Conservation (phyloP, 2,797 vertebrate species). For the Dryobates pubescens region DNA sequence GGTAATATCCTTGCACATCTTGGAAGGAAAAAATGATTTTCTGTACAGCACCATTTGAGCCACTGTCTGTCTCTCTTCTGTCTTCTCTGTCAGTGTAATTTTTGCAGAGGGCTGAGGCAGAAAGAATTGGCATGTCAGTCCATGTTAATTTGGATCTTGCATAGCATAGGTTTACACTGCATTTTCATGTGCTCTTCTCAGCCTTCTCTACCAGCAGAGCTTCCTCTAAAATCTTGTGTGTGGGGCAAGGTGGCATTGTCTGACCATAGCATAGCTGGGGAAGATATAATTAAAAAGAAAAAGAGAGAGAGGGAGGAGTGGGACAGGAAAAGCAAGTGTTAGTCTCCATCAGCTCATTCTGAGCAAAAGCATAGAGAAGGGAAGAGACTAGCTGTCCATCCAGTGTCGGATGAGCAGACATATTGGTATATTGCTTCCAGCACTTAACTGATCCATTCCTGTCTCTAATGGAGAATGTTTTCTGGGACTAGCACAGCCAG, state of each 20-base stretch:
- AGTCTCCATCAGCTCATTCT: not conserved
- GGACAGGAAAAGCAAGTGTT: not conserved
- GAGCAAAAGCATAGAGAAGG: not conserved
- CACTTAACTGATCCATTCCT: not conserved
- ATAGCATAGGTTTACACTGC: not conserved
- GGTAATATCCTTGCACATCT: not conserved
- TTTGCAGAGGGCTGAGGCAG: not conserved
- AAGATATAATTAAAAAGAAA: not conserved
- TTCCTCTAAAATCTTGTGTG: not conserved
- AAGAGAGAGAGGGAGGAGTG: not conserved
- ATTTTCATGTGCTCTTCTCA: conserved; percentile 12
- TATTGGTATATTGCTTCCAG: not conserved
- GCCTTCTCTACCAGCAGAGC: not conserved
- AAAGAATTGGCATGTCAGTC: not conserved
- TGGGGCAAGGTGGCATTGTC: not conserved
- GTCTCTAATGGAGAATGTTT: not conserved
- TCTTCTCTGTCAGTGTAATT: not conserved
- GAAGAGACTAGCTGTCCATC: not conserved
- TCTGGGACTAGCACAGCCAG: not conserved
- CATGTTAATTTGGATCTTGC: conserved; percentile 5
- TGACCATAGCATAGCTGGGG: not conserved
- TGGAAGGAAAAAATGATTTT: not conserved
- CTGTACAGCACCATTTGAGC: not conserved
- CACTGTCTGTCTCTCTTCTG: not conserved
- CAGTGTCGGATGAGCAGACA: not conserved